A percentile compares a stretch with the other conserved stretches of the same genome.
These are phyloP conservation scores for Macrosiphum euphorbiae DNA, from an alignment of 2,888 invertebrate species.

Conservation along the genomic window DNA sequence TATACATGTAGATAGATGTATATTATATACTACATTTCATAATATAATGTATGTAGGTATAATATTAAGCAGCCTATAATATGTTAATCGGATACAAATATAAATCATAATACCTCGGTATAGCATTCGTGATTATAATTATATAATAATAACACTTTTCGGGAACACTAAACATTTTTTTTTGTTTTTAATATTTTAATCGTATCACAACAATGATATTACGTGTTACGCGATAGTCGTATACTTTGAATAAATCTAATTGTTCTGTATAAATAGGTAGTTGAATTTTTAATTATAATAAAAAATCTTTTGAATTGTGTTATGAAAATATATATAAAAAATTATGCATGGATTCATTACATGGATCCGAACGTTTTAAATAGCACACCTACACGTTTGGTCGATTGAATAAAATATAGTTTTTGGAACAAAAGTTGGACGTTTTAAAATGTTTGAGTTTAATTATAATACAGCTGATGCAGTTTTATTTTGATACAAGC, in stretches of 20 bases:
- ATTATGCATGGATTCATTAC: neutral
- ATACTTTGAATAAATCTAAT: neutral
- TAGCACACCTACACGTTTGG: neutral
- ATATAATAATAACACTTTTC: neutral
- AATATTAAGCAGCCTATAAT: neutral
- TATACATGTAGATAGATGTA: neutral
- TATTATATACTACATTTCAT: neutral
- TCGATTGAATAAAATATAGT: neutral
- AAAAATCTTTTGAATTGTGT: neutral
- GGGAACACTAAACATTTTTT: neutral
- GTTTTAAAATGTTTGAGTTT: neutral
- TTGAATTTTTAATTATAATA: neutral
- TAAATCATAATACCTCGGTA: neutral
- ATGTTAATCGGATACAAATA: constrained; percentile 23
- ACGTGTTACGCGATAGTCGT: neutral
- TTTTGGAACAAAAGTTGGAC: neutral
- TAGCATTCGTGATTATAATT: neutral
- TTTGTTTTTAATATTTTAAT: neutral
- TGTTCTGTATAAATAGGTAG: neutral
- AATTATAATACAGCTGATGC: neutral
- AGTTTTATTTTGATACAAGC: neutral
- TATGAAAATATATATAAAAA: neutral
- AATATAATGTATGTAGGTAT: neutral
- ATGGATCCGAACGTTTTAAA: neutral
- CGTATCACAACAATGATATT: neutral